Percentiles rank a stretch among this genome's conserved stretches.
These are phyloP conservation scores for Hypotaenidia philippensis DNA, from an alignment of 2,797 vertebrate species.

Conservation along the genomic window DNA sequence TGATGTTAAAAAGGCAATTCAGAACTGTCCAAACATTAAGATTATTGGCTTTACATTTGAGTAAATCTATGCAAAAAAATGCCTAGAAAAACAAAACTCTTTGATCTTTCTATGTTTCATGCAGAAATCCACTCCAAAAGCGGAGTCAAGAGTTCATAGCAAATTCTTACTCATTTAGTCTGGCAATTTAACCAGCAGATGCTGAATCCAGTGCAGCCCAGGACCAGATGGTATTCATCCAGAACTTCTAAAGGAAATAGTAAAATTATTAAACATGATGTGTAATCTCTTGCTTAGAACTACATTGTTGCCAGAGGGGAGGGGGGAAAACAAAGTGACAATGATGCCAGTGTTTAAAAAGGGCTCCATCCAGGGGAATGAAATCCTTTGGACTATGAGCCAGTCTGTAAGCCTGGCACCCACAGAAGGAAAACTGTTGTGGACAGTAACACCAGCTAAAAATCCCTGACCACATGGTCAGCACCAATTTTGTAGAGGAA, in stretches of 20 bases:
- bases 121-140: conserved; percentile 2
- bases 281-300: conserved; percentile 18
- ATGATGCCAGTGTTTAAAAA: not conserved
- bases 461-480: not conserved
- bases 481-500: not conserved
- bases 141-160: conserved; percentile 50
- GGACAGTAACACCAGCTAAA: not conserved
- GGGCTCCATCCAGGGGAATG: not conserved
- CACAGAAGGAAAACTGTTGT: not conserved
- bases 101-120: not conserved
- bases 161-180: conserved; percentile 38
- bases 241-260: conserved; percentile 61
- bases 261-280: conserved; percentile 54
- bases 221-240: conserved; percentile 49
- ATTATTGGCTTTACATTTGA: not conserved
- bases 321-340: not conserved
- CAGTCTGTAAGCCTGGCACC: not conserved
- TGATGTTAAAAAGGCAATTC: not conserved
- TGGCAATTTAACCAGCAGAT: conserved; percentile 49
- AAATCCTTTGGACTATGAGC: not conserved
- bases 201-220: conserved; percentile 17
- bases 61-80: not conserved
- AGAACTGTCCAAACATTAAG: not conserved
- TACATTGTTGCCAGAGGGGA: not conserved
- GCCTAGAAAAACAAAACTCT: not conserved